phyloP scores from a whole-genome alignment of 1,140 invertebrate genomes.

The Myzus persicae region DNA sequence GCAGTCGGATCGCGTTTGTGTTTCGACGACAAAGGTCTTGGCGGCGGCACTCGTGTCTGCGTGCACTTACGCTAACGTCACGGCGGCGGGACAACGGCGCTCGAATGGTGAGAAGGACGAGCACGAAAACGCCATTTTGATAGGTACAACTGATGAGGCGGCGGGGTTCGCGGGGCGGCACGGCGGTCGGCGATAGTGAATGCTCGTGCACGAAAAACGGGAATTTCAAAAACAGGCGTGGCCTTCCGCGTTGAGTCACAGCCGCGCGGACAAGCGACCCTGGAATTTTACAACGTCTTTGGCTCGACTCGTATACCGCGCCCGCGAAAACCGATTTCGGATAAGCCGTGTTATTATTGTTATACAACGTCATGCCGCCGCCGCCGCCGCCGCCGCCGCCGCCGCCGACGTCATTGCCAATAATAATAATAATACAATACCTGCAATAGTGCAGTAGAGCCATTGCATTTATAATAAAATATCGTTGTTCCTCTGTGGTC shows the following conservation, averaged over 20 bases:
- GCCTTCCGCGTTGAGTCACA: neutral
- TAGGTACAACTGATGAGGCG: neutral
- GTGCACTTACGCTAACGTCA: neutral
- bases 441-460: neutral
- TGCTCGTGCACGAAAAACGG: neutral
- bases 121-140: conserved; percentile 35
- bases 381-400: too few species aligned
- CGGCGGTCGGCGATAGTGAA: conserved; percentile 11
- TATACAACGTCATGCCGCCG: neutral
- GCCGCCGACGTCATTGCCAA: neutral
- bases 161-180: neutral
- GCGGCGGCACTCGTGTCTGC: neutral
- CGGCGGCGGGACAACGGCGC: neutral
- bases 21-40: neutral
- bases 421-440: neutral
- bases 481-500: neutral
- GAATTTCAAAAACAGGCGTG: conserved; percentile 46
- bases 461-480: neutral
- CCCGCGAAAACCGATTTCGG: neutral
- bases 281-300: conserved; percentile 5
- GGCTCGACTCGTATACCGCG: neutral
- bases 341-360: neutral
- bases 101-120: neutral
- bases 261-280: neutral
- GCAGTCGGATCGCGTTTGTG: neutral